These are phyloP conservation scores for Delia radicum DNA, from an alignment of 1,140 invertebrate species.

Conservation along the genomic window DNA sequence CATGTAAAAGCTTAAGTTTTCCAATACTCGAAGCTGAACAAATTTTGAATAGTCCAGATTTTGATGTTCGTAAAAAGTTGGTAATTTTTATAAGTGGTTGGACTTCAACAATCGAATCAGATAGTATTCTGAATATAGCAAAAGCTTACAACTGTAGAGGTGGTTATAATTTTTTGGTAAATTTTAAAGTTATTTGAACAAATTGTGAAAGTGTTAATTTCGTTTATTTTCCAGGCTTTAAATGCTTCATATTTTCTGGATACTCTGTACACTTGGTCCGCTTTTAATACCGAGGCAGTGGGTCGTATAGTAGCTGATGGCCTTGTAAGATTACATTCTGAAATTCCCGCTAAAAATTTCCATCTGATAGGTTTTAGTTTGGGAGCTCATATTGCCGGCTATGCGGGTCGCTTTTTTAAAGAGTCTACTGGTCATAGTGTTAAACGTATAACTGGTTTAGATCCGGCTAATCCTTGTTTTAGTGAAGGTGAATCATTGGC, in stretches of 20 bases:
- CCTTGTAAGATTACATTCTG: constrained; percentile 36
- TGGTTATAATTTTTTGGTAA: constrained; percentile 48
- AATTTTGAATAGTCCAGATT: constrained; percentile 12
- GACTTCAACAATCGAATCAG: constrained; percentile 15
- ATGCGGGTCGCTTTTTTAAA: constrained; percentile 56
- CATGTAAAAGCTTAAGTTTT: not conserved
- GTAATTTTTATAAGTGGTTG: constrained; percentile 25
- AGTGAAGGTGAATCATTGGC: constrained; percentile 54
- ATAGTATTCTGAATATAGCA: constrained; percentile 3
- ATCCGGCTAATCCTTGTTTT: constrained; percentile 72
- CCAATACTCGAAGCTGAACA: not conserved
- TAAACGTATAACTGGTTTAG: constrained; percentile 66
- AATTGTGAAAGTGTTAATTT: not conserved
- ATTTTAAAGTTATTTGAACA: not conserved
- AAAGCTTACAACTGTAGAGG: constrained; percentile 43
- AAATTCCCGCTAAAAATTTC: constrained; percentile 43
- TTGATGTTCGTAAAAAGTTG: constrained; percentile 8
- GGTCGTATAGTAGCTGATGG: constrained; percentile 43
- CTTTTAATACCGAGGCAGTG: constrained; percentile 49
- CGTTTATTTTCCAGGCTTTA: constrained; percentile 35
- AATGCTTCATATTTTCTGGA: constrained; percentile 49
- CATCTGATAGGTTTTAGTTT: constrained; percentile 56
- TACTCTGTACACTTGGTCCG: constrained; percentile 52
- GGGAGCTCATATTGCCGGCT: constrained; percentile 60
- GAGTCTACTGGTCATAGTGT: constrained; percentile 46